A percentile compares a stretch with the other conserved stretches of the same genome.
These are phyloP conservation scores for Archips xylosteana DNA, from an alignment of 2,888 invertebrate genomes.

Conservation along the genomic window DNA sequence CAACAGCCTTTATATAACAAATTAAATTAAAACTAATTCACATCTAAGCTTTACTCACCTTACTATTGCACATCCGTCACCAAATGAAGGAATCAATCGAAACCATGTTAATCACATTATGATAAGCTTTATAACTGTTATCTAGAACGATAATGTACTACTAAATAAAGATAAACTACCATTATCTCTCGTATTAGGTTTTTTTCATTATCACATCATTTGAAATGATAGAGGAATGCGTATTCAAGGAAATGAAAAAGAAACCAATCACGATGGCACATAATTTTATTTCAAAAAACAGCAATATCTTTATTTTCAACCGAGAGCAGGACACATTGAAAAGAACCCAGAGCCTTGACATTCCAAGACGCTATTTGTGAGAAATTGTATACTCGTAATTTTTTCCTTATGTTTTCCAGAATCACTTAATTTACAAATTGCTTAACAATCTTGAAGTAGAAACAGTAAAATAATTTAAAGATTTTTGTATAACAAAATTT, in stretches of 20 bases:
- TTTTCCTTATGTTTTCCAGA: too few species aligned
- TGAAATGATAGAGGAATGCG: neutral
- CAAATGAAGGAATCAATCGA: constrained; percentile 27
- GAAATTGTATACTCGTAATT: too few species aligned
- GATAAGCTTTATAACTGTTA: constrained; percentile 30
- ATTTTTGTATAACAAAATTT: neutral
- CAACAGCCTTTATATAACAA: neutral
- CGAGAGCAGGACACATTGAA: neutral
- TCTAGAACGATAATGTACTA: constrained; percentile 18
- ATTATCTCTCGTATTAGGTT: neutral
- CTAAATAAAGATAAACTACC: constrained; percentile 27
- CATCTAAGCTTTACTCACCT: constrained; percentile 9
- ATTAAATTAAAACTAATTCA: neutral
- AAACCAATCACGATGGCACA: neutral
- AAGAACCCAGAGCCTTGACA: too few species aligned
- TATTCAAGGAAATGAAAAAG: neutral
- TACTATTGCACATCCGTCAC: constrained; percentile 1
- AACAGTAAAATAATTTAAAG: too few species aligned
- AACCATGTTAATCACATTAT: constrained; percentile 15
- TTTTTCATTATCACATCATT: constrained; percentile 14
- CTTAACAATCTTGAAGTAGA: too few species aligned
- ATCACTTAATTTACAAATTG: too few species aligned
- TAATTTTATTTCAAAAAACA: neutral
- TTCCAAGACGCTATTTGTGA: too few species aligned
- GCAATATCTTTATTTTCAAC: neutral